These are phyloP conservation scores for Scolopax rusticola DNA, from an alignment of 2,797 vertebrate genomes.

Conservation along the genomic window DNA sequence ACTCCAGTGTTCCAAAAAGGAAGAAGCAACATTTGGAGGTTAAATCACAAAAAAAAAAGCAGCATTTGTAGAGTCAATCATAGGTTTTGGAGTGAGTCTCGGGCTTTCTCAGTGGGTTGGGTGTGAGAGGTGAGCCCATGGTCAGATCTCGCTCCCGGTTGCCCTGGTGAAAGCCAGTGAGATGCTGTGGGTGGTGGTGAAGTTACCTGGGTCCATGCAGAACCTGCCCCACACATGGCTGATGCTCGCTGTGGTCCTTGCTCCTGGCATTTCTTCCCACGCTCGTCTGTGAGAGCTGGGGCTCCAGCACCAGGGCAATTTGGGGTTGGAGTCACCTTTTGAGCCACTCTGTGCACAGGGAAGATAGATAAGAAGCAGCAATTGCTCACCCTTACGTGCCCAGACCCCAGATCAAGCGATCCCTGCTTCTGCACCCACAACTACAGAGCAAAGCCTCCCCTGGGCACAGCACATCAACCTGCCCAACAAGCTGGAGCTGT, in stretches of 20 bases:
- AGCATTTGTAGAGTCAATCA: rapidly evolving
- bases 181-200: neutral
- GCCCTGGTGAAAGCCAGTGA: neutral
- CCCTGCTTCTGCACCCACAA: neutral
- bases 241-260: neutral
- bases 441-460: neutral
- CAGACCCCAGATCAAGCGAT: neutral
- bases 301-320: neutral
- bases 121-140: neutral
- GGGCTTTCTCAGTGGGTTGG: rapidly evolving
- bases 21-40: neutral
- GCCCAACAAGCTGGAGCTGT: rapidly evolving
- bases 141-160: rapidly evolving
- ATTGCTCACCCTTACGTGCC: rapidly evolving
- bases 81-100: rapidly evolving
- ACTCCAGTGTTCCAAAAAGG: neutral
- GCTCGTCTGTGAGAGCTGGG: rapidly evolving
- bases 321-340: neutral
- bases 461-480: neutral
- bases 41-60: neutral
- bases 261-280: neutral
- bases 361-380: neutral
- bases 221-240: neutral
- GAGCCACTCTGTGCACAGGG: neutral
- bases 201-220: neutral